Evolutionary conservation across 2,797 vertebrate species (phyloP).

Genomic region (Staurois parvus): DNA sequence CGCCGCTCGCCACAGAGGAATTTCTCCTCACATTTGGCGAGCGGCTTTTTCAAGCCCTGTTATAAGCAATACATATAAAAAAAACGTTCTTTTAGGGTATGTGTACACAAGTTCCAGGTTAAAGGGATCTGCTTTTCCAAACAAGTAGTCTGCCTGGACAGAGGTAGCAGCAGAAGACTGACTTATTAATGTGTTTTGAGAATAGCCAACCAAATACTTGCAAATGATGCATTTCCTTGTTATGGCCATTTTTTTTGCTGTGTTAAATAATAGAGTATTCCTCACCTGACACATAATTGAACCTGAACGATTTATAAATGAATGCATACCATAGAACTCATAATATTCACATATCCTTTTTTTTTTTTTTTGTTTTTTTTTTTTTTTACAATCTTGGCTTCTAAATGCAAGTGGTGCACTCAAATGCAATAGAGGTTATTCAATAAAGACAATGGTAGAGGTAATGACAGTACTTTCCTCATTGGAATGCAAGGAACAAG

Average conservation of each 20-base stretch:
- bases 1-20: too few species aligned
- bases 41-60: too few species aligned
- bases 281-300: background rate
- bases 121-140: background rate
- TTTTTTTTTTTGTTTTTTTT: too few species aligned
- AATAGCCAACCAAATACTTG: background rate
- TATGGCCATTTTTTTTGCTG: background rate
- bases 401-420: background rate
- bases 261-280: background rate
- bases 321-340: background rate
- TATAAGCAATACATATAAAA: too few species aligned
- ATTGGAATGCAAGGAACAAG: slow-evolving; percentile 44
- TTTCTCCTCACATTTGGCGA: too few species aligned
- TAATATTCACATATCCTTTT: background rate
- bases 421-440: background rate
- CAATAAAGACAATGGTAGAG: slow-evolving; percentile 3
- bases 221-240: background rate
- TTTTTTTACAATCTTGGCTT: background rate
- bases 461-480: slow-evolving; percentile 11
- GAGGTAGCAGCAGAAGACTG: background rate
- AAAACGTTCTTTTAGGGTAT: background rate
- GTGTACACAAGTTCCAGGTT: background rate
- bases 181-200: background rate
- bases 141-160: background rate
- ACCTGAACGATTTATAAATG: background rate